Base-by-base conservation (phyloP, 2,113 vertebrate species). In the Grammomys dolichurus region DNA sequence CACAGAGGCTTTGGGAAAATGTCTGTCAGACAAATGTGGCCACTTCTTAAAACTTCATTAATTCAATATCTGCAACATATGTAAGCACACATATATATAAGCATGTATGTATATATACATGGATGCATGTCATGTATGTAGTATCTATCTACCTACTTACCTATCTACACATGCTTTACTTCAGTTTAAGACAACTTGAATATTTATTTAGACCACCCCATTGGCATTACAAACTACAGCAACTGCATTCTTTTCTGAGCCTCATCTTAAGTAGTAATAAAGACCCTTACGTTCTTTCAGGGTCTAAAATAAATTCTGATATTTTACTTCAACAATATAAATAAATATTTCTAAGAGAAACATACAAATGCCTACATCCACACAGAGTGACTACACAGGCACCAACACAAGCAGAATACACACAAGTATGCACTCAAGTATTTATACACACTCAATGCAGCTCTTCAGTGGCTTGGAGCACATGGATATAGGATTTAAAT, bases 241-340 rank as follows among this genome's bases (percentile, higher is more conserved):
- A 60, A 67, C 22, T 54, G 36, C 26, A 26, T 87, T 70, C 33
- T 82, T 85, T 70, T 69, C 81, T 86, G 65, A 73, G 72, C 14
- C 36, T 54, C 46, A 56, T 11, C 63, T 84, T 75, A 92, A 85
- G 14, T 63, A 92, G 14, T 46, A 76, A 86, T 28, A 87, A 43
- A 69, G 26, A 31, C 67, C 3, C 24, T 85, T 88, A 85, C n/a
- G n/a, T 63, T 91, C 51, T 95, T 22, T 56, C 26, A 28, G 69
- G 31, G 17, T 69, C n/a, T 63, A 87, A 69, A 90, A 93, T 90
- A 77, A 96, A 65, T 91, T 93, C 46, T 51, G 51, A 87, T 20
- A 22, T 82, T 87, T 95, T 31, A 96, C n/a, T 90, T 82, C 67
- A 93, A 43, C 24, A 77, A 77, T 5, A 82, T 65, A 14, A 70